Evolutionary conservation across 2,888 invertebrate genomes (phyloP).

Genomic region (Pristionchus japonicus): DNA sequence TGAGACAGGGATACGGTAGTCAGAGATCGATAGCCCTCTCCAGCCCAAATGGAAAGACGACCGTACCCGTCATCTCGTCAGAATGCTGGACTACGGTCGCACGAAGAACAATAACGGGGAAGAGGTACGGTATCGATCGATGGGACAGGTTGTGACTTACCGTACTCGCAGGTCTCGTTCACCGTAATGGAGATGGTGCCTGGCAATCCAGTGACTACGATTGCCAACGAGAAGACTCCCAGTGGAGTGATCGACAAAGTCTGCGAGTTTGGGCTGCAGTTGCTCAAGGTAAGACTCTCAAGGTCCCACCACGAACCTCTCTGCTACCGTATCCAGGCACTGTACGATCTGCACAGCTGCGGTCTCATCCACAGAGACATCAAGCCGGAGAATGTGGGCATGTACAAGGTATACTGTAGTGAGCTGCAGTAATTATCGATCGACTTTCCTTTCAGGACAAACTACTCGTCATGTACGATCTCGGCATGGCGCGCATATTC

Average conservation of each 20-base stretch:
- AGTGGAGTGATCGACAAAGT: slow-evolving; percentile 46
- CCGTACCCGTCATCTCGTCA: slow-evolving; percentile 29
- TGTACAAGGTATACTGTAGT: slow-evolving; percentile 47
- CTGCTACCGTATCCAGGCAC: slow-evolving; percentile 43
- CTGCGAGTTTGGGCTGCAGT: slow-evolving; percentile 51
- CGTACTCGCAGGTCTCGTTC: slow-evolving; percentile 39
- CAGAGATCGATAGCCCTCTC: neutral
- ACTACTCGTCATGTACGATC: slow-evolving; percentile 51
- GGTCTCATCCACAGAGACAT: slow-evolving; percentile 52
- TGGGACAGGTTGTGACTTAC: neutral
- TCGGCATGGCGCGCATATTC: slow-evolving; percentile 53
- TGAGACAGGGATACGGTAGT: neutral
- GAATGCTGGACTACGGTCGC: slow-evolving; percentile 40
- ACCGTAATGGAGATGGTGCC: slow-evolving; percentile 40
- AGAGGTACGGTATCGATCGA: slow-evolving; percentile 18
- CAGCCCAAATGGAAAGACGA: slow-evolving; percentile 38
- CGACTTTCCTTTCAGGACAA: slow-evolving; percentile 36
- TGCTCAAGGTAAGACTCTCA: slow-evolving; percentile 45
- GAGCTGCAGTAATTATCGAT: neutral
- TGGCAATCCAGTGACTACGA: neutral
- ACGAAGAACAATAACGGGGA: slow-evolving; percentile 37
- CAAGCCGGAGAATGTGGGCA: slow-evolving; percentile 53
- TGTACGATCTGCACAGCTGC: slow-evolving; percentile 50
- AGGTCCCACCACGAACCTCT: too few species aligned
- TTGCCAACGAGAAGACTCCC: slow-evolving; percentile 17